Conservation (phyloP, 1,140 invertebrate genomes). For the Zaprionus africanus region DNA sequence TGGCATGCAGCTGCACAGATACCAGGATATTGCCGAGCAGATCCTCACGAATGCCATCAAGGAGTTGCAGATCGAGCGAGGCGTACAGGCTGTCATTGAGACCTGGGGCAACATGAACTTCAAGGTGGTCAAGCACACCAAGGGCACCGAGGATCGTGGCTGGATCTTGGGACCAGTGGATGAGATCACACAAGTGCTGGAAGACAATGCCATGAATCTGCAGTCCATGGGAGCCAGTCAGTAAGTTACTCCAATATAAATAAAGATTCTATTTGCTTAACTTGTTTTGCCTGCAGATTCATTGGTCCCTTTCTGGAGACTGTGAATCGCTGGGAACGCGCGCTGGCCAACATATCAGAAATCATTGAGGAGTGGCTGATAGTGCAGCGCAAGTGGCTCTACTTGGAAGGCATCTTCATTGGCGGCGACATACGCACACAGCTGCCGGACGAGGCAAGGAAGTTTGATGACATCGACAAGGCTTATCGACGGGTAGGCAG, state of each 20-base stretch:
- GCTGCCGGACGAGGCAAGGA: conserved; percentile 93
- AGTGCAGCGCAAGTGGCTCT: conserved; percentile 94
- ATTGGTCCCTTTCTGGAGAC: conserved; percentile 92
- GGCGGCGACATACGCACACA: conserved; percentile 93
- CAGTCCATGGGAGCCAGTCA: conserved; percentile 96
- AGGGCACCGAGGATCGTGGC: conserved; percentile 86
- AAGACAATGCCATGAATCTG: conserved; percentile 95
- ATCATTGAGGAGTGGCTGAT: conserved; percentile 94
- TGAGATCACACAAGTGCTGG: conserved; percentile 91
- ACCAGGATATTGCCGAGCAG: conserved; percentile 92
- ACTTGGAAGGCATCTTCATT: conserved; percentile 95
- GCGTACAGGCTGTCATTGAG: conserved; percentile 91
- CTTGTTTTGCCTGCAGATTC: conserved; percentile 86
- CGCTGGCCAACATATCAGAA: conserved; percentile 91
- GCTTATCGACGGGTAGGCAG: conserved; percentile 88
- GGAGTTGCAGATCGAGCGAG: conserved; percentile 94
- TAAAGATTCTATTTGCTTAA: background rate
- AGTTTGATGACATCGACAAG: conserved; percentile 95
- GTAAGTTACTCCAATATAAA: conserved; percentile 76
- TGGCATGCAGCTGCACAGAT: conserved; percentile 93
- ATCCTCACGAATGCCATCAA: conserved; percentile 95
- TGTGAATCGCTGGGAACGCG: conserved; percentile 94
- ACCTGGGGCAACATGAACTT: conserved; percentile 91
- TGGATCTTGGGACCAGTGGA: conserved; percentile 92
- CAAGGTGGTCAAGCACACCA: conserved; percentile 88